phyloP scores from a whole-genome alignment of 1,140 invertebrate species.

The Drosophila teissieri region DNA sequence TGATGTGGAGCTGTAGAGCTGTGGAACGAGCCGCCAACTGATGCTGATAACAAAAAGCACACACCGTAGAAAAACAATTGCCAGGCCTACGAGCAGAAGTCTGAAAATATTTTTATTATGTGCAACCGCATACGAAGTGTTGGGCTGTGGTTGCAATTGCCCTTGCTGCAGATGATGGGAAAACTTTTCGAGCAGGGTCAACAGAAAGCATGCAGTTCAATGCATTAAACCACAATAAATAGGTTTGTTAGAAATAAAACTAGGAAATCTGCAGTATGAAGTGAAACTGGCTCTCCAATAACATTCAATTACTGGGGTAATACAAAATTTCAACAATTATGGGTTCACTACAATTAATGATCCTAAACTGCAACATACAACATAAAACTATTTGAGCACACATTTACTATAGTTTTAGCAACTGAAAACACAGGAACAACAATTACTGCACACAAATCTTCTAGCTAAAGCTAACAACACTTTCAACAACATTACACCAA shows the following conservation, averaged over 20 bases:
- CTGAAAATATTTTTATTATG: conserved; percentile 40
- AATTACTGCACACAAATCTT: not conserved
- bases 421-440: not conserved
- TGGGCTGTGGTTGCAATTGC: conserved; percentile 2
- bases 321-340: not conserved
- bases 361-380: too few species aligned
- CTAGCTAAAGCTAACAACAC: not conserved
- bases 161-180: conserved; percentile 10
- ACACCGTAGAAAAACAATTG: conserved; percentile 25
- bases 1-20: conserved; percentile 11
- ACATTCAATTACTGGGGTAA: not conserved
- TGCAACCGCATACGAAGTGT: conserved; percentile 30
- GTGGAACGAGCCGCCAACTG: conserved; percentile 7
- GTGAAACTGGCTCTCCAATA: not conserved
- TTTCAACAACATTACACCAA: not conserved
- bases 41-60: conserved; percentile 45
- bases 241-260: not conserved
- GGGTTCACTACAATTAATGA: too few species aligned
- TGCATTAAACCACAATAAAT: conserved; percentile 24
- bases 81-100: conserved; percentile 21
- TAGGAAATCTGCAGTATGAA: not conserved
- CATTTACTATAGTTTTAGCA: not conserved
- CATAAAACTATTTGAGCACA: not conserved
- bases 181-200: conserved; percentile 19
- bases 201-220: not conserved